phyloP scores from a whole-genome alignment of 2,888 invertebrate genomes.

The Cerastoderma edule region DNA sequence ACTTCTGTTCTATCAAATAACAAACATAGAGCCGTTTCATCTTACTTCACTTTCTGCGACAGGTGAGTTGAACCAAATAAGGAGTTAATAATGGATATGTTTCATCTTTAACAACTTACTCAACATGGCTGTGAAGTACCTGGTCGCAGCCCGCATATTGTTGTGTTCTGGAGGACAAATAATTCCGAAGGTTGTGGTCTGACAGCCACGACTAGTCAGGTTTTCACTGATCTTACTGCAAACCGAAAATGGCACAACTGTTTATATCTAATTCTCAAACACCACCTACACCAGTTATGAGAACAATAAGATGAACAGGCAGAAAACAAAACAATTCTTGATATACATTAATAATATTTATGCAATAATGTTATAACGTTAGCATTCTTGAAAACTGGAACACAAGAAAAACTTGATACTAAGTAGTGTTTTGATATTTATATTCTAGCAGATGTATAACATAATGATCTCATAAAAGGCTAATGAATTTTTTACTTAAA shows the following conservation, averaged over 20 bases:
- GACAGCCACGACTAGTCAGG: neutral
- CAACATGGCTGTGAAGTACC: slow-evolving; percentile 40
- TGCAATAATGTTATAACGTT: neutral
- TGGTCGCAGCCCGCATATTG: slow-evolving; percentile 50
- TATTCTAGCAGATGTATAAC: no score
- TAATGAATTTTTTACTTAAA: no score
- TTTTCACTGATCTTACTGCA: slow-evolving; percentile 23
- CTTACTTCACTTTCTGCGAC: no score
- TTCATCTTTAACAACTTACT: slow-evolving; percentile 10
- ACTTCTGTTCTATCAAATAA: no score
- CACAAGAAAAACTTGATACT: neutral
- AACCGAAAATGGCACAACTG: neutral
- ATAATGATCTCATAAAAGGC: no score
- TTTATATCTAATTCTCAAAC: neutral
- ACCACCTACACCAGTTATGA: neutral
- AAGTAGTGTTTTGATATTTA: neutral
- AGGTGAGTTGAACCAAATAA: no score
- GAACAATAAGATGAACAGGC: neutral
- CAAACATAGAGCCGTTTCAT: no score
- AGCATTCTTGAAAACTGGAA: neutral
- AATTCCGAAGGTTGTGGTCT: slow-evolving; percentile 34
- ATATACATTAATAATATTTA: neutral
- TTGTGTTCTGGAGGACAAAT: slow-evolving; percentile 47
- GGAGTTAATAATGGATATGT: no score
- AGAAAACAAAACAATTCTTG: neutral